phyloP scores from a whole-genome alignment of 1,140 invertebrate species.

The Bombus waltoni region DNA sequence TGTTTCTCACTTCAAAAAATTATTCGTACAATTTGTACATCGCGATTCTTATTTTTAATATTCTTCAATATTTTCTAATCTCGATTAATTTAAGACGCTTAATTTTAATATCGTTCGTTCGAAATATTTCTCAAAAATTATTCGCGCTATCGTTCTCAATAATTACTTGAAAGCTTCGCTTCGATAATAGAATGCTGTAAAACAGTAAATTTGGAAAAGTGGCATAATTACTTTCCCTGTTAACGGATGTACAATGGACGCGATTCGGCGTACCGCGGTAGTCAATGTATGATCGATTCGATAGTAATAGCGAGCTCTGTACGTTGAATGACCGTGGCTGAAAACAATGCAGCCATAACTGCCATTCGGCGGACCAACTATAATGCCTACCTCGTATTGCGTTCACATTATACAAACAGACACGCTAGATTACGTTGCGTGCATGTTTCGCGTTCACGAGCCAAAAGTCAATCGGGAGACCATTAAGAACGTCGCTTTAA shows the following conservation, averaged over 20 bases:
- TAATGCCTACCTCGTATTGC: neutral
- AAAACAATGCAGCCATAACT: conserved; percentile 45
- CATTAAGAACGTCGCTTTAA: neutral
- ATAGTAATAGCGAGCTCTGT: conserved; percentile 14
- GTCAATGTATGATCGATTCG: conserved; percentile 26
- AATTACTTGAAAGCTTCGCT: neutral
- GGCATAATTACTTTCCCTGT: neutral
- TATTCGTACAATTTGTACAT: too few relatives aligned
- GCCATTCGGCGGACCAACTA: conserved; percentile 5
- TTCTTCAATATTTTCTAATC: neutral
- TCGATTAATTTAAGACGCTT: neutral
- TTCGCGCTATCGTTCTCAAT: neutral
- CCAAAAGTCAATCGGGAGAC: neutral
- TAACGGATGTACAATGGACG: neutral
- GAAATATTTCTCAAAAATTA: neutral
- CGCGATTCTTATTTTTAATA: too few relatives aligned
- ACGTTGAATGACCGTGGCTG: conserved; percentile 32
- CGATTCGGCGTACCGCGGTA: neutral
- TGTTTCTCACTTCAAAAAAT: too few relatives aligned
- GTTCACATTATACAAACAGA: neutral
- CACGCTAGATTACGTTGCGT: neutral
- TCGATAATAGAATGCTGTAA: neutral
- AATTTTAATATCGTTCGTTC: too few relatives aligned
- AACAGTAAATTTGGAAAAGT: neutral
- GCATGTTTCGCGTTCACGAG: neutral